phyloP scores from a whole-genome alignment of 2,888 invertebrate species.

The Diarsia rubi region DNA sequence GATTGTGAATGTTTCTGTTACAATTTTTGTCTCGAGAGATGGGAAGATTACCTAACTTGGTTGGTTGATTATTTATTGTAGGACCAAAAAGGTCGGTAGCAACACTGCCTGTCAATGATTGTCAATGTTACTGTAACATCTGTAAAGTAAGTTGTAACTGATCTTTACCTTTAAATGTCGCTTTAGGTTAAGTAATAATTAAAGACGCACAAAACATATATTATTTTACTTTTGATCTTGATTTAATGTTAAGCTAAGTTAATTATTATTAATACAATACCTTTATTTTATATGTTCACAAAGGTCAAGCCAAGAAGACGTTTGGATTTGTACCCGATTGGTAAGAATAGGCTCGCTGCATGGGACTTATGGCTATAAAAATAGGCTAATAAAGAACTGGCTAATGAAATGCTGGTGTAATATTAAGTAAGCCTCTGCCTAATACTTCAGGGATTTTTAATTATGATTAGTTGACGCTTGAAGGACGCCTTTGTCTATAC shows the following conservation, averaged over 20 bases:
- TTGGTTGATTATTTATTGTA: not conserved
- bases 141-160: not conserved
- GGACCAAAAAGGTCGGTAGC: constrained; percentile 9
- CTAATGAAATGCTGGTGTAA: too few relatives aligned
- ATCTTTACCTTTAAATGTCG: not conserved
- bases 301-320: too few relatives aligned
- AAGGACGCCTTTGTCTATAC: too few relatives aligned
- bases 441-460: too few relatives aligned
- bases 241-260: not conserved
- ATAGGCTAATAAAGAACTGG: too few relatives aligned
- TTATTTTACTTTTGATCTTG: not conserved
- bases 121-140: constrained; percentile 11
- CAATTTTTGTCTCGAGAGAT: not conserved
- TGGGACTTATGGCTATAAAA: too few relatives aligned
- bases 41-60: constrained; percentile 3
- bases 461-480: too few relatives aligned
- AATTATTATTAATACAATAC: not conserved
- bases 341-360: too few relatives aligned
- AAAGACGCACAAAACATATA: not conserved
- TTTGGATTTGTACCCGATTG: too few relatives aligned
- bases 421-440: too few relatives aligned
- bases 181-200: not conserved
- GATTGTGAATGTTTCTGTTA: not conserved
- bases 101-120: not conserved
- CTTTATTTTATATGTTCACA: too few relatives aligned